Base-by-base conservation (phyloP, 2,888 invertebrate genomes). In the Nomada fucata region DNA sequence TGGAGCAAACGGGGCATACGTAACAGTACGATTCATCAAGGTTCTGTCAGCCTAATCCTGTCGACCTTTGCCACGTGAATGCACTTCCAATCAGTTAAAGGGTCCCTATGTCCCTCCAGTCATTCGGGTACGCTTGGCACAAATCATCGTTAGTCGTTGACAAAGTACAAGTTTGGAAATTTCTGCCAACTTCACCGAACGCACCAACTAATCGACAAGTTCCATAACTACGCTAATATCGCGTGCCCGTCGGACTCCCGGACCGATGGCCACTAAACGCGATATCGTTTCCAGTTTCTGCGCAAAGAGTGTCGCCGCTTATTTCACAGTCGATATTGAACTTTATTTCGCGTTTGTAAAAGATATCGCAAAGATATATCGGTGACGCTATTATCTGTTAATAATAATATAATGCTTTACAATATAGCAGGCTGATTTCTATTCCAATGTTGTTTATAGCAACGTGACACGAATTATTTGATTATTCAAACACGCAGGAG, bases 51-150 rank as follows among this genome's bases (percentile, higher is more conserved):
- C 26, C 82, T 77, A 85, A 83, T 82, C 75, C 75, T 59, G 71
- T 64, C 82, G 70, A 65, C 73, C 76, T 86, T 80, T 76, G 67
- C 55, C 74, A 78, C 80, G 72, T 52, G 85, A 80, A 83, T 80
- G 85, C 82, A 73, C 82, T 79, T 82, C 79, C 82, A 85, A 85
- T 85, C 85, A 44, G 82, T 77, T 85, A 85, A 79, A 85, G 82
- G 84, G 72, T 70, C 79, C 68, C 73, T 73, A 52, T 68, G 70
- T 57, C 74, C 61, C 47, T 68, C 53, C 72, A 67, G 68, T 83
- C 81, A 74, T 81, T 65, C 75, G 68, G 52, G 74, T 72, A 55
- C 65, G 44, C 71, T 82, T 74, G 68, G 71, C 68, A 82, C 83
- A 78, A 83, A 83, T 83, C 82, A 76, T 78, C 78, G 75, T 82